Base-by-base conservation (phyloP, 2,797 vertebrate genomes). In the Alauda arvensis region DNA sequence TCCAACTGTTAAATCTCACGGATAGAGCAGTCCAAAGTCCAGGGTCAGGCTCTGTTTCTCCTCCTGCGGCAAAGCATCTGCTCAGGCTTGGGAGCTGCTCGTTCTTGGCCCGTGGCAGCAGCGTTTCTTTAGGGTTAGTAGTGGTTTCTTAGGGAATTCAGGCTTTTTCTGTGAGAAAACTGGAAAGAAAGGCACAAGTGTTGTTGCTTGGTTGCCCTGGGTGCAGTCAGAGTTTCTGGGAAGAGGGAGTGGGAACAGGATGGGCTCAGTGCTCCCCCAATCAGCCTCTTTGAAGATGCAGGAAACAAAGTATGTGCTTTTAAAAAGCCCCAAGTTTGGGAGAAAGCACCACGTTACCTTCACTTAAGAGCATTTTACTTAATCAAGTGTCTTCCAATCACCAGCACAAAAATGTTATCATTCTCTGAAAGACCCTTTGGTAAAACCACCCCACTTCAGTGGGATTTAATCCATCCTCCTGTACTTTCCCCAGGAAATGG, bases 1-100 rank as follows among this genome's bases (percentile, higher is more conserved):
- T 40, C 70, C 80, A 87, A 92, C 76, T 91, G 91, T 74, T 92
- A 79, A 85, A 92, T 63, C 77, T 68, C 82, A 78, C 0, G 28
- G 78, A 28, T 24, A 24, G 63, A 61, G 68, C 77, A 72, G 80
- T 63, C 23, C 8, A n/a, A 83, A 85, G 79, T 81, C 70, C 85
- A 71, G 81, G 72, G 46, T 62, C 80, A 88, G 67, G 40, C 49
- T 78, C 20, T 0, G 2, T 9, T 81, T 68, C 65, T 6, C 0
- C 46, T 91, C 76, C 43, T 66, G 61, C 19, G 12, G 60, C 65
- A 65, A 59, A 87, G 77, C 81, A 85, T 70, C 89, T 95, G 78
- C 77, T 85, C 40, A 46, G 70, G 52, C 69, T 77, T 37, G 16
- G 42, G 63, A 53, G 49, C 33, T 60, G 74, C 60, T 83, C 1